Conservation (phyloP, 2,797 vertebrate species). For the Huso huso region DNA sequence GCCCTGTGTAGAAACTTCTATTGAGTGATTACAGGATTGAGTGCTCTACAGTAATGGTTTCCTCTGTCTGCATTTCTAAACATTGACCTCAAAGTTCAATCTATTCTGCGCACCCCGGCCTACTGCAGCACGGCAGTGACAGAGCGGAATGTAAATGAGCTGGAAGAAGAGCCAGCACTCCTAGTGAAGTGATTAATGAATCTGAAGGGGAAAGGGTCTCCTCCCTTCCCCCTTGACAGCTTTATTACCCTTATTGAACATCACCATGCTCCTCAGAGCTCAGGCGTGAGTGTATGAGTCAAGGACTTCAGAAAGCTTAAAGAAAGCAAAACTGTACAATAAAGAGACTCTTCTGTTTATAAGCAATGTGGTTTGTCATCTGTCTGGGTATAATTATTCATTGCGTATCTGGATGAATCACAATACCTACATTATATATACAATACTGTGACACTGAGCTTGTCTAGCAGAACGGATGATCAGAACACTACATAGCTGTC, state of each 20-base stretch:
- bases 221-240: neutral
- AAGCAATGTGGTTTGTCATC: neutral
- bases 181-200: constrained; percentile 17
- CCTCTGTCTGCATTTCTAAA: neutral
- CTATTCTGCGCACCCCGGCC: neutral
- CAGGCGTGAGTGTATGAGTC: neutral
- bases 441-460: too few relatives aligned
- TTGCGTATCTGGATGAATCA: too few relatives aligned
- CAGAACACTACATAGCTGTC: too few relatives aligned
- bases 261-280: neutral
- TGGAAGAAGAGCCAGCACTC: constrained; percentile 1
- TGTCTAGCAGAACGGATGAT: too few relatives aligned
- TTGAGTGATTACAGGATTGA: neutral
- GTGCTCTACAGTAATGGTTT: neutral
- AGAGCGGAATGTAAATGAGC: constrained; percentile 7
- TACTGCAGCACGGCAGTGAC: neutral
- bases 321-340: neutral
- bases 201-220: constrained; percentile 18
- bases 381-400: neutral
- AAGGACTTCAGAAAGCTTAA: neutral
- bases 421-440: too few relatives aligned
- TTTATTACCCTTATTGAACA: constrained; percentile 24
- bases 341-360: neutral
- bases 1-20: neutral
- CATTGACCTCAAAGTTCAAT: neutral